Base-by-base conservation (phyloP, 2,797 vertebrate genomes). In the Gymnothorax reevesii region DNA sequence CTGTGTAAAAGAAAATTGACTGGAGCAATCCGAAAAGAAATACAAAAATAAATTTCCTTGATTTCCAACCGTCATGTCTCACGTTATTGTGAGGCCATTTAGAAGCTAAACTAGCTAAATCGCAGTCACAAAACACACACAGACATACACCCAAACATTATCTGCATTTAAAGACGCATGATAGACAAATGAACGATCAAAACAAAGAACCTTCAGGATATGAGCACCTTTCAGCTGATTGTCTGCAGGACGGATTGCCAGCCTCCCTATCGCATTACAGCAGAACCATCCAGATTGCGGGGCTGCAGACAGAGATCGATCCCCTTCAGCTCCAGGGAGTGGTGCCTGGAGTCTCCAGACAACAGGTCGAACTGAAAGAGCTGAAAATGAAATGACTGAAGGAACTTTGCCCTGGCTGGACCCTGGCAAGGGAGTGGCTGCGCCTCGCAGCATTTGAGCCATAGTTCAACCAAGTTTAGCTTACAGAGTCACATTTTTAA, bases 381-480 rank as follows among this genome's bases (percentile, higher is more conserved):
- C 25, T 54, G 82, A 59, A 9, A 5, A 10, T 7, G 15, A 49
- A 42, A 22, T 9, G 59, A 69, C 82, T 42, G 82, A 82, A 83
- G 89, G 88, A 90, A 90, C 89, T 89, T 91, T 86, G 75, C 75
- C 83, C 88, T 25, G 62, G 52, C 64, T 79, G 49, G 83, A 59
- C 83, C 84, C 83, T 83, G 77, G 69, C 86, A 83, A 71, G 89
- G 90, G 90, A 82, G 88, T 87, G 87, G 87, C 82, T 52, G 12
- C 22, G 59, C 54, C 25, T 66, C 60, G n/a, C 71, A 20, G 10
- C 10, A 57, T 15, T 8, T 27, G 57, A 49, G 60, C 62, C 85
- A 55, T 49, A 80, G 52, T 57, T 49, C 42, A 57, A 33, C 55
- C 20, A 1, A 55, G 49, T 55, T 20, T 55, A 55, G 77, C 8